Evolutionary conservation across 2,113 vertebrate species (phyloP).

Genomic region (Zapus hudsonius): DNA sequence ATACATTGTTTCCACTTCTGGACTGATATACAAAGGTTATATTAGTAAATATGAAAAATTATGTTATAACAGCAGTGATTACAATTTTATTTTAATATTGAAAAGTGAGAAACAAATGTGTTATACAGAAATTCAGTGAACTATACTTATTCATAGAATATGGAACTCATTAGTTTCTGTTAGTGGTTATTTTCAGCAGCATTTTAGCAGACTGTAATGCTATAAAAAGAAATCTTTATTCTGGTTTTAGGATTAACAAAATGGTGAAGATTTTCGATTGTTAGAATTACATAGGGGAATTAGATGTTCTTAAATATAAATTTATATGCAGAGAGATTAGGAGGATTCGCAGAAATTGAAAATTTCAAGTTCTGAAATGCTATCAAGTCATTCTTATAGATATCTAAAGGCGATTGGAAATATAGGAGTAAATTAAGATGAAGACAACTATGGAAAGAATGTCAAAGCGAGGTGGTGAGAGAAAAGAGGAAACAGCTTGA

Average conservation of each 20-base stretch:
- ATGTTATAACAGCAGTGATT: neutral
- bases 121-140: neutral
- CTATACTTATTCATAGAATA: neutral
- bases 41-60: slow-evolving; percentile 9
- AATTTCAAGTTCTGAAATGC: neutral
- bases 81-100: neutral
- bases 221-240: neutral
- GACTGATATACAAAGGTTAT: neutral
- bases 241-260: neutral
- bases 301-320: neutral
- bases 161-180: neutral
- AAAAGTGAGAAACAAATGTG: neutral
- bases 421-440: neutral
- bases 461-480: neutral
- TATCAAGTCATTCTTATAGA: neutral
- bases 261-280: slow-evolving; percentile 20
- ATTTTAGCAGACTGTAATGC: neutral
- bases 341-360: slow-evolving; percentile 4
- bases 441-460: neutral
- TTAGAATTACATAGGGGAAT: neutral
- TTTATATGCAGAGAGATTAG: neutral
- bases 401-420: neutral
- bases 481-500: neutral
- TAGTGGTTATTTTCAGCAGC: neutral
- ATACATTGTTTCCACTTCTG: neutral